Evolutionary conservation across 1,140 invertebrate species (phyloP).

Genomic region (Drosophila suzukii): DNA sequence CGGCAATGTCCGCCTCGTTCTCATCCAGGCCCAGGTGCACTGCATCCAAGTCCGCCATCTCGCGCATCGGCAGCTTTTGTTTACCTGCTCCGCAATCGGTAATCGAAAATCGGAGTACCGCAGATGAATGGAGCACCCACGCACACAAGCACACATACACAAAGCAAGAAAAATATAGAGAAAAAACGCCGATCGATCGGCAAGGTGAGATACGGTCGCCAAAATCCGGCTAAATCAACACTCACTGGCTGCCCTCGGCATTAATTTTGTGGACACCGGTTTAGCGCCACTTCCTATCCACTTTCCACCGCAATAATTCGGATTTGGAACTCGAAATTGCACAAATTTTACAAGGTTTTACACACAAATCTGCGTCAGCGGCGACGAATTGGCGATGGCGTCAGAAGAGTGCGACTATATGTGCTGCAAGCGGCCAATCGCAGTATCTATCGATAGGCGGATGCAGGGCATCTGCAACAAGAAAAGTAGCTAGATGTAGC

Average conservation of each 20-base stretch:
- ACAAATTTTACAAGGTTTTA: conserved; percentile 33
- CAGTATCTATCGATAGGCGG: background rate
- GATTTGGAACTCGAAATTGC: conserved; percentile 19
- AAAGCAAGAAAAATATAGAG: conserved; percentile 73
- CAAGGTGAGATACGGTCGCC: conserved; percentile 42
- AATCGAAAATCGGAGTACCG: conserved; percentile 12
- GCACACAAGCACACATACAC: conserved; percentile 11
- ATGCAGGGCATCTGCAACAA: background rate
- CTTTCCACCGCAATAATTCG: conserved; percentile 18
- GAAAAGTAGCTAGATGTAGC: background rate
- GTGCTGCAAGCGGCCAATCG: conserved; percentile 1
- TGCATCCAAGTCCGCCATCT: conserved; percentile 85
- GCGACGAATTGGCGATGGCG: conserved; percentile 61
- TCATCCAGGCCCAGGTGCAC: conserved; percentile 89
- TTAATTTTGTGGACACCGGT: conserved; percentile 30
- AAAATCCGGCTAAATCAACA: conserved; percentile 29
- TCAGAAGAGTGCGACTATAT: conserved; percentile 56
- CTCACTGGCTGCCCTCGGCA: conserved; percentile 55
- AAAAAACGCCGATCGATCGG: conserved; percentile 78
- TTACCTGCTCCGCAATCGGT: conserved; percentile 42
- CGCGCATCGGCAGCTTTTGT: conserved; percentile 76
- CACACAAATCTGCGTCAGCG: conserved; percentile 61
- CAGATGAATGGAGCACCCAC: conserved; percentile 39
- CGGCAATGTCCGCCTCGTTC: conserved; percentile 89
- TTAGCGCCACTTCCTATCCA: conserved; percentile 12